phyloP scores from a whole-genome alignment of 2,113 vertebrate genomes.

The Cheilinus undulatus region DNA sequence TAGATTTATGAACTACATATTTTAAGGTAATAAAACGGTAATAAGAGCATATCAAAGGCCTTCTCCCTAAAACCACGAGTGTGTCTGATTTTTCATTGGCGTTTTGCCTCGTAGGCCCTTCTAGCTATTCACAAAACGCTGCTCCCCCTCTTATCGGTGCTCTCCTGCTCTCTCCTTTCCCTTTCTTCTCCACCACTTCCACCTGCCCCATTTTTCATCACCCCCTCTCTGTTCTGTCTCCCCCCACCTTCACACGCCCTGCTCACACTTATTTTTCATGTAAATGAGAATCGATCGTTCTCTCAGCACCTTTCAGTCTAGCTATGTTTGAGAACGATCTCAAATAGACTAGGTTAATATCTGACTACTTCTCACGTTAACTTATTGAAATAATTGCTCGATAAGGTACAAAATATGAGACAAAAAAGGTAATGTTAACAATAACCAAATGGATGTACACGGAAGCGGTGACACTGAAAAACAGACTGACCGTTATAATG shows the following conservation, averaged over 20 bases:
- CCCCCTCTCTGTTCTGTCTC: constrained; percentile 17
- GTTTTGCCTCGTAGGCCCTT: neutral
- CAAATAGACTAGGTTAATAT: neutral
- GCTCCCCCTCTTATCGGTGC: no score
- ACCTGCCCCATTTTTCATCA: constrained; percentile 16
- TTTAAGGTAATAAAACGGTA: no score
- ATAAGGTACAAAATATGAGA: neutral
- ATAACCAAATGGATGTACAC: neutral
- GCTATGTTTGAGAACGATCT: neutral
- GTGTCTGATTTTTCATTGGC: neutral
- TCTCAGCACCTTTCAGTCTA: constrained; percentile 24
- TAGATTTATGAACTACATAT: no score
- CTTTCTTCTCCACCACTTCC: neutral
- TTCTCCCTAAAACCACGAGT: neutral
- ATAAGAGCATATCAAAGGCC: no score
- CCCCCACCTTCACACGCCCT: constrained; percentile 28
- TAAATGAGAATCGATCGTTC: constrained; percentile 53
- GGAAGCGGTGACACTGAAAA: neutral
- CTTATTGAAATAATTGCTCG: neutral
- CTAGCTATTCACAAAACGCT: constrained; percentile 12
- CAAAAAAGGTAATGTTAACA: neutral
- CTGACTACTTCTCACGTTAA: neutral
- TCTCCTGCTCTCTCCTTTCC: neutral
- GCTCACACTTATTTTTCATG: constrained; percentile 73
- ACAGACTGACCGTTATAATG: neutral